Conservation (phyloP, 2,888 invertebrate genomes). For the Aplocera efformata region DNA sequence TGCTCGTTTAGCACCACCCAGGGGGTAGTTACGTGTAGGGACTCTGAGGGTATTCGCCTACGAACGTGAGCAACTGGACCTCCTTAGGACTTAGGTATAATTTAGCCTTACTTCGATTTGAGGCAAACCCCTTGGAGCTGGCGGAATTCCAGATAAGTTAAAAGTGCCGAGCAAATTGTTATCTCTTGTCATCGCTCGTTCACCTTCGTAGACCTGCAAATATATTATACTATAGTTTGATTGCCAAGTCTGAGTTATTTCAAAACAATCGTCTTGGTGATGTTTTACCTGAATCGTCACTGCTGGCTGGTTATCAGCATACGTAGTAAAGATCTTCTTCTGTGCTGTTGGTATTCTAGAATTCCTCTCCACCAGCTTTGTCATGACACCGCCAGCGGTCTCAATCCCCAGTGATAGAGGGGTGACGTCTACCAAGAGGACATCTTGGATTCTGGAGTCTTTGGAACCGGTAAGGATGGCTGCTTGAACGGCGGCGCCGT, state of each 20-base stretch:
- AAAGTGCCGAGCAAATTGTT: constrained; percentile 92
- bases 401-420: constrained; percentile 90
- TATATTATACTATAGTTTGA: too few species aligned
- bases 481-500: constrained; percentile 96
- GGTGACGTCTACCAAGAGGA: constrained; percentile 90
- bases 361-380: constrained; percentile 91
- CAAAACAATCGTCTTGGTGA: background rate
- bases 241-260: too few species aligned
- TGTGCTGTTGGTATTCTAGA: constrained; percentile 90
- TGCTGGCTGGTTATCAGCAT: constrained; percentile 94
- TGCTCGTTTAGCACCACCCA: too few species aligned
- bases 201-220: constrained; percentile 88
- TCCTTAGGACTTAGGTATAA: too few species aligned
- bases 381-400: constrained; percentile 92
- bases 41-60: too few species aligned
- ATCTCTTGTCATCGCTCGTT: constrained; percentile 94
- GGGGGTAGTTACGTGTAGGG: too few species aligned
- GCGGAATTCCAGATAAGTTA: constrained; percentile 90
- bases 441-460: constrained; percentile 88
- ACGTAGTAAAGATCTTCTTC: constrained; percentile 92
- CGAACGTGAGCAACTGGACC: too few species aligned
- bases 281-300: constrained; percentile 87
- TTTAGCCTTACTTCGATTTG: constrained; percentile 84
- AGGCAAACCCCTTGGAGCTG: constrained; percentile 90
- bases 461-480: constrained; percentile 89